Conservation (phyloP, 2,113 vertebrate species). For the Neolamprologus sp. region DNA sequence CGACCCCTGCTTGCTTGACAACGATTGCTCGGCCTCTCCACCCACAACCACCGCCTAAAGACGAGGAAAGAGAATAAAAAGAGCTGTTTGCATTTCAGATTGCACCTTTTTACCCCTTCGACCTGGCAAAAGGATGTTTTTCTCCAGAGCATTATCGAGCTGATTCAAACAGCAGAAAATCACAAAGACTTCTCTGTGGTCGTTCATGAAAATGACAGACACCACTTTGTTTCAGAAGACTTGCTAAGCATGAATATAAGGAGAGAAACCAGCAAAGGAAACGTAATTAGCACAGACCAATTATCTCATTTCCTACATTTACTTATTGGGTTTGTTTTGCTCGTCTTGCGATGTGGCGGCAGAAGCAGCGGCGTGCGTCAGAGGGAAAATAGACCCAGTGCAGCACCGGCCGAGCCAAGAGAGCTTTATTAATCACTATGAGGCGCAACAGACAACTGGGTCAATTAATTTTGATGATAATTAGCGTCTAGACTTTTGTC, state of each 20-base stretch:
- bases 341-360: background rate
- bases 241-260: background rate
- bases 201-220: background rate
- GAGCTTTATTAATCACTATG: background rate
- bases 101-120: background rate
- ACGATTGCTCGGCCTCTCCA: background rate
- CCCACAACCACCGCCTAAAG: slow-evolving; percentile 13
- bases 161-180: background rate
- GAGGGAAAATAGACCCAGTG: background rate
- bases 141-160: background rate
- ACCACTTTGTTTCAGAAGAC: background rate
- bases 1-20: background rate
- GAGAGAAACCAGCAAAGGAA: background rate
- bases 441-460: slow-evolving; percentile 30
- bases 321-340: background rate
- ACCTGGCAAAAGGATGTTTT: background rate
- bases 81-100: background rate
- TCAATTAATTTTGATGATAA: slow-evolving; percentile 51
- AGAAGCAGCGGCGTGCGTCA: background rate
- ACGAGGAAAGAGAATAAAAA: background rate
- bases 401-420: background rate
- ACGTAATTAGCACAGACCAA: background rate
- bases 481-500: slow-evolving; percentile 49
- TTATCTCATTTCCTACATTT: background rate
- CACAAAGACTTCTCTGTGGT: background rate